Percentiles rank a stretch among this genome's conserved stretches.
These are phyloP conservation scores for Cryptus viduatorius DNA, from an alignment of 2,888 invertebrate genomes.

Conservation along the genomic window DNA sequence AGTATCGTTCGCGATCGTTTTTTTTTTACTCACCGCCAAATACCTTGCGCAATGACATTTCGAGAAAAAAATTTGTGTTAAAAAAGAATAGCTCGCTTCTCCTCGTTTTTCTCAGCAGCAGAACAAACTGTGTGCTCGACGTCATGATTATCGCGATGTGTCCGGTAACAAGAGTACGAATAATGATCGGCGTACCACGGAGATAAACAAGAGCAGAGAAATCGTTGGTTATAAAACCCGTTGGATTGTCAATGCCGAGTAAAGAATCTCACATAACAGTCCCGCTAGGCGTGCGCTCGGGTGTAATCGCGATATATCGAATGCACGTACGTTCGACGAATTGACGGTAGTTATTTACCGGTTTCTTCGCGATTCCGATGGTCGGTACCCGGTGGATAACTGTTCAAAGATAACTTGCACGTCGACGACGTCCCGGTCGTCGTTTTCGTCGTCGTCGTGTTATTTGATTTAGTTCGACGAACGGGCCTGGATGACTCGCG, in stretches of 20 bases:
- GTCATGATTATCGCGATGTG: constrained; percentile 61
- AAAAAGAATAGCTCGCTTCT: constrained; percentile 73
- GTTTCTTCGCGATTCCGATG: constrained; percentile 29
- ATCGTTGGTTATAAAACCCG: constrained; percentile 23
- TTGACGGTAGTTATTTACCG: constrained; percentile 36
- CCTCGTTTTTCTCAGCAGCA: constrained; percentile 74
- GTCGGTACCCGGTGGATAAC: constrained; percentile 14
- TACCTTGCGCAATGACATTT: constrained; percentile 74
- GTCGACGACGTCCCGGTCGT: constrained; percentile 27
- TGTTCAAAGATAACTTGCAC: constrained; percentile 29
- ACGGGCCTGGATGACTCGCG: constrained; percentile 14
- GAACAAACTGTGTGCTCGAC: constrained; percentile 70
- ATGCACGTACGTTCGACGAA: constrained; percentile 8
- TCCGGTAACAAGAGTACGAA: constrained; percentile 3
- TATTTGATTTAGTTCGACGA: constrained; percentile 19
- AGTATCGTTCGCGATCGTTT: neutral
- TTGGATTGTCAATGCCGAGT: constrained; percentile 28
- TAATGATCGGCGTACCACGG: neutral
- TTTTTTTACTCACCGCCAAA: constrained; percentile 74
- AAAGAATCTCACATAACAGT: constrained; percentile 28
- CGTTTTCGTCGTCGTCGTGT: constrained; percentile 21
- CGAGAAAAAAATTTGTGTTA: constrained; percentile 71
- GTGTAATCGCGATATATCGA: constrained; percentile 24
- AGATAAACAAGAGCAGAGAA: constrained; percentile 5
- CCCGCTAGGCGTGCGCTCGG: constrained; percentile 20